Conservation (phyloP, 2,797 vertebrate species). For the Sebastolobus alascanus region DNA sequence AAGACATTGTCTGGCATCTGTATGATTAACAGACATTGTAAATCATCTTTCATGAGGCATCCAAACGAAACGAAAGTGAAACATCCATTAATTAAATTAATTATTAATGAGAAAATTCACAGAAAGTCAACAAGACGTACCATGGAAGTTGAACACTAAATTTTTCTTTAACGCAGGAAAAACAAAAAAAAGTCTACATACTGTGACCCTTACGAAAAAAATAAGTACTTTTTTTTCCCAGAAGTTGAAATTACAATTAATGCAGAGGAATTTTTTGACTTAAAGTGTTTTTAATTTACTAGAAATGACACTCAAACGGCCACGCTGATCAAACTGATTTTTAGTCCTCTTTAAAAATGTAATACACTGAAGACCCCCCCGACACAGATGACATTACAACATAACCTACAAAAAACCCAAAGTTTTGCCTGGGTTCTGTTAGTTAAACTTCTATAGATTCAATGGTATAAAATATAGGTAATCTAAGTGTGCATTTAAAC, state of each 20-base stretch:
- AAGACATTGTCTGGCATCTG: slow-evolving; percentile 77
- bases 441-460: slow-evolving; percentile 87
- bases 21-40: slow-evolving; percentile 76
- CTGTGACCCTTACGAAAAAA: slow-evolving; percentile 61
- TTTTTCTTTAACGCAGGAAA: slow-evolving; percentile 84
- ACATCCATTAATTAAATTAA: slow-evolving; percentile 96
- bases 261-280: slow-evolving; percentile 84
- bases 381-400: slow-evolving; percentile 97
- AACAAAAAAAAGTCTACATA: slow-evolving; percentile 78
- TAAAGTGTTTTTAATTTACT: slow-evolving; percentile 81
- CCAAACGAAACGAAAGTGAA: slow-evolving; percentile 95
- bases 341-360: slow-evolving; percentile 92
- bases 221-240: slow-evolving; percentile 81
- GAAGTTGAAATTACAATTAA: slow-evolving; percentile 76
- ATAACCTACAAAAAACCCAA: slow-evolving; percentile 97
- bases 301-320: slow-evolving; percentile 81
- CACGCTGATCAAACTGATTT: slow-evolving; percentile 90
- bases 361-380: slow-evolving; percentile 90
- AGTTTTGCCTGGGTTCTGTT: slow-evolving; percentile 83
- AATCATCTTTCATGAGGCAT: slow-evolving; percentile 95
- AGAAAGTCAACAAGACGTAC: slow-evolving; percentile 96
- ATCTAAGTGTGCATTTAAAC: slow-evolving; percentile 99
- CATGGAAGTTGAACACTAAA: slow-evolving; percentile 94
- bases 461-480: slow-evolving; percentile 98
- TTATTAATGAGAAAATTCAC: slow-evolving; percentile 92